Evolutionary conservation across 2,797 vertebrate genomes (phyloP).

Genomic region (Carapus acus): DNA sequence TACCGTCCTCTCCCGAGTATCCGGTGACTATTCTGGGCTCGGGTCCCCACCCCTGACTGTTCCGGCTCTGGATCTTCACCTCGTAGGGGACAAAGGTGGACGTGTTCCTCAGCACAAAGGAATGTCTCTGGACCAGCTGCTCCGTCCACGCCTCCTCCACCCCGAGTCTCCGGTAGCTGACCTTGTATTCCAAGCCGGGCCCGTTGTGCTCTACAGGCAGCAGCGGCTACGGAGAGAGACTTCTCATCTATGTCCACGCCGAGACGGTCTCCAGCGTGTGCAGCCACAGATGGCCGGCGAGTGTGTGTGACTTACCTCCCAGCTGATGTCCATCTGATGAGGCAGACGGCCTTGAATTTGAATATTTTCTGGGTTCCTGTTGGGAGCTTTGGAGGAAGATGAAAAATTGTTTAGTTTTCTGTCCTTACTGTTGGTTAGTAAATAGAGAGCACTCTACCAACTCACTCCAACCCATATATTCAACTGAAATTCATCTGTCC

Average conservation of each 20-base stretch:
- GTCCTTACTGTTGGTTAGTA: background rate
- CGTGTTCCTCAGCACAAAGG: conserved; percentile 77
- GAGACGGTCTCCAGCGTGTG: too few species aligned
- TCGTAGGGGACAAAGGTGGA: conserved; percentile 89
- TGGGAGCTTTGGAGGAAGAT: conserved; percentile 77
- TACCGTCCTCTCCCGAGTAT: conserved; percentile 93
- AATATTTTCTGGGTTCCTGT: conserved; percentile 87
- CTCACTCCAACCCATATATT: too few species aligned
- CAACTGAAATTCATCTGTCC: too few species aligned
- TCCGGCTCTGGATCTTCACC: conserved; percentile 86
- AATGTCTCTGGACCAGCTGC: conserved; percentile 77
- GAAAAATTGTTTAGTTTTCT: background rate
- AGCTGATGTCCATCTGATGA: conserved; percentile 90
- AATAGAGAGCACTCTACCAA: too few species aligned
- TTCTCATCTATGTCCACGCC: too few species aligned
- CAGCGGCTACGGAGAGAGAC: conserved; percentile 71
- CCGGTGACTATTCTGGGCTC: conserved; percentile 79
- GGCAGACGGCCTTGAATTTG: conserved; percentile 81
- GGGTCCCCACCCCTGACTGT: conserved; percentile 82
- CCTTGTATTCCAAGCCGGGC: conserved; percentile 86
- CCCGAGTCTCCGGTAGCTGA: conserved; percentile 82
- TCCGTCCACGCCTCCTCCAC: conserved; percentile 78
- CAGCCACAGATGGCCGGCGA: too few species aligned
- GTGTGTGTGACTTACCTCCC: conserved; percentile 77
- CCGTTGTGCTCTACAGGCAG: conserved; percentile 81